phyloP scores from a whole-genome alignment of 2,797 vertebrate species.

The Micromesistius poutassou region DNA sequence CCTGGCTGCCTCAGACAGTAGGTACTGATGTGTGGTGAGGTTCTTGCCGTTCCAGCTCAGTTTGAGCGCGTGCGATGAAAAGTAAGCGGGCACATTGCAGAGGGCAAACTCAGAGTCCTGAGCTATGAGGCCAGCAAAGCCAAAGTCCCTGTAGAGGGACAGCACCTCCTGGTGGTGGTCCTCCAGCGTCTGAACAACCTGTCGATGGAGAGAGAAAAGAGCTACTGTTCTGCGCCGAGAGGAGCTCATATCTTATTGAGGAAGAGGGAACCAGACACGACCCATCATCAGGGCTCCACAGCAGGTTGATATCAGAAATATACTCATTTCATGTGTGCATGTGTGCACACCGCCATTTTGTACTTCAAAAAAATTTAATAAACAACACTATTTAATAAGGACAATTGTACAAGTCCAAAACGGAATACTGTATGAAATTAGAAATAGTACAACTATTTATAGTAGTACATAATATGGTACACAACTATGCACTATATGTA shows the following conservation, averaged over 20 bases:
- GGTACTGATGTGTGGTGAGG: conserved; percentile 90
- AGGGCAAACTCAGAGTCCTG: conserved; percentile 91
- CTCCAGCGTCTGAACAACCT: conserved; percentile 92
- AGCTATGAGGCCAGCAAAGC: conserved; percentile 88
- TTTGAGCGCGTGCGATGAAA: conserved; percentile 89
- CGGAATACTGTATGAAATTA: background rate
- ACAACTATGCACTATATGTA: background rate
- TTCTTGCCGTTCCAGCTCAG: conserved; percentile 95
- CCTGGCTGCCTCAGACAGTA: conserved; percentile 88
- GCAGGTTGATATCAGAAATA: background rate
- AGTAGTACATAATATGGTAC: too few relatives aligned
- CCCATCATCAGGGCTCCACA: background rate
- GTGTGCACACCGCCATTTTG: background rate
- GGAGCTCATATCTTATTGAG: background rate
- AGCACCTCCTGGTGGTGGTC: conserved; percentile 95
- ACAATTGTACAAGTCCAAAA: too few relatives aligned
- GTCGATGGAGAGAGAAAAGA: conserved; percentile 9
- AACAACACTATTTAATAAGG: background rate
- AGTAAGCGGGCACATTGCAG: conserved; percentile 89
- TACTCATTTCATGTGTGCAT: background rate
- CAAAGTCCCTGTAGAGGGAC: conserved; percentile 88
- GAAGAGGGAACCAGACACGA: background rate
- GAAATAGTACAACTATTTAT: background rate
- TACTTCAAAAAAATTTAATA: background rate
- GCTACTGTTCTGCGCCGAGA: background rate